A percentile compares a stretch with the other conserved stretches of the same genome.
phyloP scores from a whole-genome alignment of 2,888 invertebrate genomes.

The Drosophila algonquin region DNA sequence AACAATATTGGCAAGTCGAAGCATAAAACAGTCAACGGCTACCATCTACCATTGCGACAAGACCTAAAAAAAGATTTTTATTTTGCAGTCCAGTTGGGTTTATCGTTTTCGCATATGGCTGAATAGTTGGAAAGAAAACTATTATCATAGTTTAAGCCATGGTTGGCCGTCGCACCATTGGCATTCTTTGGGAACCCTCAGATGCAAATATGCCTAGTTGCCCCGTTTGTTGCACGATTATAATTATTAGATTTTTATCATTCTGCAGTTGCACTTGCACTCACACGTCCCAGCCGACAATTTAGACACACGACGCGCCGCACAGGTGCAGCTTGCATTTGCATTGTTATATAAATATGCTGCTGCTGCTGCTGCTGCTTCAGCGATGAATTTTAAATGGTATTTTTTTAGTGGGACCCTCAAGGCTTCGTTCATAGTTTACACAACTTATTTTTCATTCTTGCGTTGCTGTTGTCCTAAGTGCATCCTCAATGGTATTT shows the following conservation, averaged over 20 bases:
- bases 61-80: too few relatives aligned
- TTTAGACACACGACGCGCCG: slow-evolving; percentile 34
- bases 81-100: too few relatives aligned
- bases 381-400: slow-evolving; percentile 8
- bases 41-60: too few relatives aligned
- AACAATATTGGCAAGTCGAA: too few relatives aligned
- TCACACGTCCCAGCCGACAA: slow-evolving; percentile 22
- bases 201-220: too few relatives aligned
- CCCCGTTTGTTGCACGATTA: slow-evolving; percentile 1
- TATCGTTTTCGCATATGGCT: too few relatives aligned
- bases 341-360: slow-evolving; percentile 27
- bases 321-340: slow-evolving; percentile 26
- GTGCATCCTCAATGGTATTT: not conserved
- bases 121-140: not conserved
- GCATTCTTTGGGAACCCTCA: not conserved
- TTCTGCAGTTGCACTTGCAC: slow-evolving; percentile 16
- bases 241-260: slow-evolving; percentile 18
- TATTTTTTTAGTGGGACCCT: slow-evolving; percentile 5
- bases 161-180: not conserved
- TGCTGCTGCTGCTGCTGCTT: slow-evolving; percentile 14
- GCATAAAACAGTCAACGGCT: too few relatives aligned
- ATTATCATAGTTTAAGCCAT: not conserved
- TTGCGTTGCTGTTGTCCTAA: not conserved
- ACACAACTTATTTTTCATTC: not conserved
- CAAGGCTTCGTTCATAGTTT: slow-evolving; percentile 2